phyloP scores from a whole-genome alignment of 2,888 invertebrate genomes.

The Napeogenes inachia region DNA sequence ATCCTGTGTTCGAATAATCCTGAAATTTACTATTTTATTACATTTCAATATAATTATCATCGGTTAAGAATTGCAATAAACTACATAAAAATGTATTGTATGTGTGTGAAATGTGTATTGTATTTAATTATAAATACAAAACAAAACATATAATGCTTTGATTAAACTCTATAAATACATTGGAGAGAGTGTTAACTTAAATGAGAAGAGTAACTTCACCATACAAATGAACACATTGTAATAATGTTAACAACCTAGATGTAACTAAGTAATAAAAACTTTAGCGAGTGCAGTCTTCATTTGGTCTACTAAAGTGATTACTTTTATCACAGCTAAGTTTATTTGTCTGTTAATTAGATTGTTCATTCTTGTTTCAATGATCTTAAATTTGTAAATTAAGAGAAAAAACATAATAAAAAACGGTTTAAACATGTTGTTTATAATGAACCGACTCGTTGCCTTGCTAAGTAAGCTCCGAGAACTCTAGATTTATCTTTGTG shows the following conservation, averaged over 20 bases:
- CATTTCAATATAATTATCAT: neutral
- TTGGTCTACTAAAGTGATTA: slow-evolving; percentile 2
- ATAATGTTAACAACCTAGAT: slow-evolving; percentile 8
- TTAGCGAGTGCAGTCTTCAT: slow-evolving; percentile 3
- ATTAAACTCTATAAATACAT: slow-evolving; percentile 1
- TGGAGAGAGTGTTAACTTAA: slow-evolving; percentile 2
- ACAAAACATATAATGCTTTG: neutral
- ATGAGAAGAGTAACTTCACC: slow-evolving; percentile 1
- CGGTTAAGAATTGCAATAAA: too few relatives aligned
- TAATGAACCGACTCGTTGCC: too few relatives aligned
- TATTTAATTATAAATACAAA: neutral
- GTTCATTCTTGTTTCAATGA: neutral
- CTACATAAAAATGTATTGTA: too few relatives aligned
- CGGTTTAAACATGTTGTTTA: too few relatives aligned
- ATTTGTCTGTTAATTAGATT: neutral
- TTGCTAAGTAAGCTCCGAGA: too few relatives aligned
- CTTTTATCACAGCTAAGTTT: neutral
- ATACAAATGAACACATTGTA: slow-evolving; percentile 5
- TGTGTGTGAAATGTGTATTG: too few relatives aligned
- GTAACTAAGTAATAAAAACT: slow-evolving; percentile 15
- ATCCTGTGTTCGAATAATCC: slow-evolving; percentile 80
- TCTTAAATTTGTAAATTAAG: too few relatives aligned
- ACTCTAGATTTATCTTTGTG: too few relatives aligned
- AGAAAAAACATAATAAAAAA: too few relatives aligned
- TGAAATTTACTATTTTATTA: slow-evolving; percentile 36